Conservation (phyloP, 2,113 vertebrate species). For the Leptobrachium ailaonicum region DNA sequence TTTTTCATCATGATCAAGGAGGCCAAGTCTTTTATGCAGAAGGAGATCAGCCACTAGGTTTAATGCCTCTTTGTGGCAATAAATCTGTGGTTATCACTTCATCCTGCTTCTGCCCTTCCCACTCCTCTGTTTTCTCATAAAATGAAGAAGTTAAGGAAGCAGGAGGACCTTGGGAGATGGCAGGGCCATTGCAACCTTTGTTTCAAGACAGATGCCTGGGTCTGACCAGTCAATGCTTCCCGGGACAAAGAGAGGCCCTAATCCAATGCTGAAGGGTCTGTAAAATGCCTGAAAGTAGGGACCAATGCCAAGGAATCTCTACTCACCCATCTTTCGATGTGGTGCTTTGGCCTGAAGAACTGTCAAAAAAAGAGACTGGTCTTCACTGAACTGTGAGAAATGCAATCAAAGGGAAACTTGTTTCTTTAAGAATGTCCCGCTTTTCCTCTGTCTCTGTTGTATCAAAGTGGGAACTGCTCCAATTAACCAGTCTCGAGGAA, state of each 20-base stretch:
- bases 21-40: background rate
- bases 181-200: conserved; percentile 52
- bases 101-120: conserved; percentile 19
- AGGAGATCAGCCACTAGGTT: background rate
- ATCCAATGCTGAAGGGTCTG: conserved; percentile 46
- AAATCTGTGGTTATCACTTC: conserved; percentile 1
- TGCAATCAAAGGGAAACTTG: conserved; percentile 68
- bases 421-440: conserved; percentile 63
- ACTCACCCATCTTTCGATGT: conserved; percentile 44
- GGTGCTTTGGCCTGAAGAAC: conserved; percentile 68
- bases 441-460: conserved; percentile 60
- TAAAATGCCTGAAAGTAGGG: conserved; percentile 33
- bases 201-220: conserved; percentile 50
- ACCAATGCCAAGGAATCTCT: conserved; percentile 51
- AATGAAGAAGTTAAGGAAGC: conserved; percentile 52
- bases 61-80: background rate
- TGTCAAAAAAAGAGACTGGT: conserved; percentile 61
- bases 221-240: conserved; percentile 46
- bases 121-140: conserved; percentile 13
- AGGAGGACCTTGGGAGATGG: conserved; percentile 54
- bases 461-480: conserved; percentile 59
- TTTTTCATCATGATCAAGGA: too few relatives aligned
- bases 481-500: conserved; percentile 39
- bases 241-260: conserved; percentile 17
- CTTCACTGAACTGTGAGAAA: conserved; percentile 75